Evolutionary conservation across 2,113 vertebrate species (phyloP), one percentile per base, ranked within the genome.

Genomic region (Raphicerus campestris): DNA sequence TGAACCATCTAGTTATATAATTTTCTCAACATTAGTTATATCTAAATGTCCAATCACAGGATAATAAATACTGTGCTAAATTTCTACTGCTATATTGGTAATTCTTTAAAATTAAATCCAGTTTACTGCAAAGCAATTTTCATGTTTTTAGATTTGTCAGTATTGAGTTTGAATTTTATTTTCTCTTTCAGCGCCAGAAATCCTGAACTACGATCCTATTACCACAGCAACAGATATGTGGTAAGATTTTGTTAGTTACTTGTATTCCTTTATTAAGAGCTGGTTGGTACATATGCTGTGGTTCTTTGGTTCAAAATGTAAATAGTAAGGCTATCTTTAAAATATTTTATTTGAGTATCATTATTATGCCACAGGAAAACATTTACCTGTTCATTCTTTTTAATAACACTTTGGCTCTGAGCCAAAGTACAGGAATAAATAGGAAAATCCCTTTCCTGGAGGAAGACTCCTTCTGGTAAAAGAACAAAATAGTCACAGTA

Each of bases 171-270:
- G 87, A 70, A 58, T 77, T 92, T 86, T 96, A 77, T 97, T 93
- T 98, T 97, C n/a, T 85, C 87, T 56, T 98, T 87, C 97, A 99
- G 99, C 99, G 97, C 99, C 99, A 97, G 99, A 99, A 98, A 99
- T 99, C 92, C 98, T 99, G 89, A 99, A 99, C 96, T 99, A 99
- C n/a, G 99, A 99, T 97, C 99, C 99, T 11, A 99, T 99, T 98
- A 99, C 99, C n/a, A 99, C 99, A 78, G 99, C 99, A n/a, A 99
- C 99, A 75, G 99, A 99, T 98, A 99, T 99, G 94, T 99, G 99
- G 99, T 99, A 98, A 99, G 99, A 85, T 16, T 92, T 89, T 90
- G 16, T 77, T 95, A n/a, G 17, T 87, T 58, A 92, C 53, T 73
- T 95, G 55, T 93, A 87, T 75, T 60, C 14, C n/a, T 90, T 70